Evolutionary conservation across 1,140 invertebrate genomes (phyloP).

Genomic region (Nixonia krombeini): DNA sequence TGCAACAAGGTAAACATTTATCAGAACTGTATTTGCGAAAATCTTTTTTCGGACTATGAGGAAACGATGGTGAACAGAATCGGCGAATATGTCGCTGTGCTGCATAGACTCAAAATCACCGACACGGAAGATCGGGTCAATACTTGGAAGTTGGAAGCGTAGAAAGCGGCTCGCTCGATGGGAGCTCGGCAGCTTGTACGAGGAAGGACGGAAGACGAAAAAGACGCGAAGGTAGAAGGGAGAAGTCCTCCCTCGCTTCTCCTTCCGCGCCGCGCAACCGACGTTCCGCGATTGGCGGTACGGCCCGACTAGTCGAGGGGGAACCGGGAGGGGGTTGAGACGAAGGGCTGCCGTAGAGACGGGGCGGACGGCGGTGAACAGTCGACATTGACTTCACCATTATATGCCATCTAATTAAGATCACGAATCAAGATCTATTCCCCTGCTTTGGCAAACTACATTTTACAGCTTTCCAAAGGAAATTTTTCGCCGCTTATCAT

Average conservation of each 20-base stretch:
- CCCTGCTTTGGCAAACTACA: too few relatives aligned
- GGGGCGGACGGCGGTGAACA: slow-evolving; percentile 3
- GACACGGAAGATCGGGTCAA: slow-evolving; percentile 35
- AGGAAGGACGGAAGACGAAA: slow-evolving; percentile 9
- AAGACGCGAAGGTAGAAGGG: slow-evolving; percentile 21
- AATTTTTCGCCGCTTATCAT: too few relatives aligned
- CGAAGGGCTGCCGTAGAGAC: not conserved
- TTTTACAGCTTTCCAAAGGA: too few relatives aligned
- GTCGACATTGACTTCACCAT: not conserved
- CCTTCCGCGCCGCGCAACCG: slow-evolving; percentile 14
- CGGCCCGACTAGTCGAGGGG: slow-evolving; percentile 1
- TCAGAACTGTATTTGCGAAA: too few relatives aligned
- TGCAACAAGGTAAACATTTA: too few relatives aligned
- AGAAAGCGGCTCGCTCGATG: too few relatives aligned
- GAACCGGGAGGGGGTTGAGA: slow-evolving; percentile 16
- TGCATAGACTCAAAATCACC: slow-evolving; percentile 32
- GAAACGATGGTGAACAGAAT: slow-evolving; percentile 4
- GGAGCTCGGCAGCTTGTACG: too few relatives aligned
- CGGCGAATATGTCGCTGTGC: slow-evolving; percentile 5
- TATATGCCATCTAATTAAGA: not conserved
- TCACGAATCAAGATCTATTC: not conserved
- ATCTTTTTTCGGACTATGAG: too few relatives aligned
- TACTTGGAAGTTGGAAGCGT: slow-evolving; percentile 24
- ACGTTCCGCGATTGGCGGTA: slow-evolving; percentile 25
- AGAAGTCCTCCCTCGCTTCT: slow-evolving; percentile 36